phyloP scores from a whole-genome alignment of 2,888 invertebrate species.

The Elgonia sp. region DNA sequence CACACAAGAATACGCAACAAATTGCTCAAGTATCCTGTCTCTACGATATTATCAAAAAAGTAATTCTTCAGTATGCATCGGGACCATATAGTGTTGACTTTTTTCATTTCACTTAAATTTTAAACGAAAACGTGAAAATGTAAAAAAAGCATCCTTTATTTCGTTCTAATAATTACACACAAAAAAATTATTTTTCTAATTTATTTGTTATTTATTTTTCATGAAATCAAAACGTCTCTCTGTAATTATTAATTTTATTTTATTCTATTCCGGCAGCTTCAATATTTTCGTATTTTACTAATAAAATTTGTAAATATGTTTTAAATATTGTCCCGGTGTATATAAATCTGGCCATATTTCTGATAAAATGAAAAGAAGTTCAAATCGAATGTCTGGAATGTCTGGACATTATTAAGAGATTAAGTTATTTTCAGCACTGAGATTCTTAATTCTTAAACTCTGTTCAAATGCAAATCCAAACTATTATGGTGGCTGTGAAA shows the following conservation, averaged over 20 bases:
- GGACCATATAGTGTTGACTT: conserved; percentile 80
- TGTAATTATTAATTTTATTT: background rate
- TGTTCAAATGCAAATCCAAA: conserved; percentile 78
- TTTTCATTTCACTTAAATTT: conserved; percentile 12
- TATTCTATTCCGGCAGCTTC: background rate
- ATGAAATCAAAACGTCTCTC: background rate
- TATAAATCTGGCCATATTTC: background rate
- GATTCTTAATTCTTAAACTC: conserved; percentile 75
- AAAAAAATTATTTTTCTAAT: conserved; percentile 17
- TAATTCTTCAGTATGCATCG: conserved; percentile 85
- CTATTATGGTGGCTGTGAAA: conserved; percentile 83
- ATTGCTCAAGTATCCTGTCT: conserved; percentile 85
- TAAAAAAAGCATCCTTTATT: background rate
- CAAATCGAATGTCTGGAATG: background rate
- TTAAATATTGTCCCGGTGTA: conserved; percentile 11
- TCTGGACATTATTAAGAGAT: conserved; percentile 14
- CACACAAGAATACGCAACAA: conserved; percentile 84
- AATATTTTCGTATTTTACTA: background rate
- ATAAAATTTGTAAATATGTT: conserved; percentile 43
- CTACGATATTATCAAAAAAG: conserved; percentile 85
- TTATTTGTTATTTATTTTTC: conserved; percentile 36
- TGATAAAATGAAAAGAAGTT: background rate
- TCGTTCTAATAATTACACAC: background rate
- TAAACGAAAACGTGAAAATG: conserved; percentile 14
- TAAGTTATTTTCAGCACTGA: conserved; percentile 68